Evolutionary conservation across 2,888 invertebrate species (phyloP), one percentile per base, ranked within the genome.

Genomic region (Lottia scabra): DNA sequence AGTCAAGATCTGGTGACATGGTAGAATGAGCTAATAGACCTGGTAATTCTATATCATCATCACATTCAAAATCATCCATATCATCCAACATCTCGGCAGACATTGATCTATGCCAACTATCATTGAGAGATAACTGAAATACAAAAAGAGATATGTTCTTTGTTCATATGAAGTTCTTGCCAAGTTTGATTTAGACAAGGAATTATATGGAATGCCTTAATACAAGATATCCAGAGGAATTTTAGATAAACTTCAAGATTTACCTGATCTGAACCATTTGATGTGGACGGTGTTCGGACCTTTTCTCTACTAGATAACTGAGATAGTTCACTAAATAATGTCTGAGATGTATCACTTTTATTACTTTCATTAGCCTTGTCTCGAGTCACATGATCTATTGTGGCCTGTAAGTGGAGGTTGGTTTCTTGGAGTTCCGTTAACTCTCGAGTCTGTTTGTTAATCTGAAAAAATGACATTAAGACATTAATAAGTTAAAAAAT

Each of bases 251-350:
- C 38, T 38, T 38, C 10, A 38, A 38, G 38, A 10, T 38, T 48
- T 15, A 73, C 69, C 48, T 69, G 66, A 48, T 65, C 63, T n/a
- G 73, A 56, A 16, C 56, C 56, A 56, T 56, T 56, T 62, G 62
- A 63, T 69, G 63, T 69, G 63, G 16, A 69, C 27, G 63, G 68
- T 27, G 44, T 26, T 63, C 68, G 63, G 13, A 23, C 56, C 12
- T 56, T 19, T 13, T 38, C 63, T 12, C 26, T 43, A 62, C 46
- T 70, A 19, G 79, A 76, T 56, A 82, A 68, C 71, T 81, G 80
- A 15, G 81, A 80, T 93, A 97, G 95, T 92, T 97, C 97, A 79
- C 95, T 95, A 87, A 95, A 95, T 74, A 97, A 92, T 27, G 96
- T 96, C 76, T 95, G 89, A 6, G 83, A 83, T 77, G 90, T 88